Evolutionary conservation across 2,113 vertebrate genomes (phyloP), one percentile per base, ranked within the genome.

Genomic region (Canis aureus): DNA sequence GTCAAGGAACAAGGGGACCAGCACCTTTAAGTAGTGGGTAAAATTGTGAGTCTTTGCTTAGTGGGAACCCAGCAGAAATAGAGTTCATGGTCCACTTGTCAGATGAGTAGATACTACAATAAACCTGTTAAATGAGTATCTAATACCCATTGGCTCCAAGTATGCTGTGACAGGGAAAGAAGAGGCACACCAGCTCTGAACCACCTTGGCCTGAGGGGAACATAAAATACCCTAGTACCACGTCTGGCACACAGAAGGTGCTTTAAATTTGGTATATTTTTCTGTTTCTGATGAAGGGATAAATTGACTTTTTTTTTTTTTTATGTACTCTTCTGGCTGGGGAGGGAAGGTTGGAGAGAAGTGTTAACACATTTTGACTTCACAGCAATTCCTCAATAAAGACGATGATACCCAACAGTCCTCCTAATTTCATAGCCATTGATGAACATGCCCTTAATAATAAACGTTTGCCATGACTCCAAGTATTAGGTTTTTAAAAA

Each of bases 81-180:
- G 90, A 73, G 95, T 97, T 97, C 97, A 95, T 8, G 55, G 97
- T 98, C 97, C 94, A 97, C 78, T 98, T 97, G 66, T 67, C 96
- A 97, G 71, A 62, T 98, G 97, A 97, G 96, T 90, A 90, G 74
- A 78, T 94, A 89, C 93, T 98, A 98, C 91, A 43, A 80, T 94
- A 98, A 98, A 94, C 69, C 96, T 98, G 92, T 96, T 98, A 98
- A 98, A 98, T 97, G 62, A 98, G 89, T 96, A 97, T 95, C 96
- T 97, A 91, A 92, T 96, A 67, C 22, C 57, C 57, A 23, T 25
- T 78, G 25, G 67, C 51, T 78, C 83, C 85, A 35, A 12, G 11
- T 94, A 62, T 51, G 38, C 73, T 25, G 12, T 69, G 51, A 38
- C 57, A 55, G 60, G 38, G 38, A 53, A 20, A 27, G 15, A 51